Evolutionary conservation across 2,888 invertebrate genomes (phyloP).

Genomic region (Drosophila lutescens): DNA sequence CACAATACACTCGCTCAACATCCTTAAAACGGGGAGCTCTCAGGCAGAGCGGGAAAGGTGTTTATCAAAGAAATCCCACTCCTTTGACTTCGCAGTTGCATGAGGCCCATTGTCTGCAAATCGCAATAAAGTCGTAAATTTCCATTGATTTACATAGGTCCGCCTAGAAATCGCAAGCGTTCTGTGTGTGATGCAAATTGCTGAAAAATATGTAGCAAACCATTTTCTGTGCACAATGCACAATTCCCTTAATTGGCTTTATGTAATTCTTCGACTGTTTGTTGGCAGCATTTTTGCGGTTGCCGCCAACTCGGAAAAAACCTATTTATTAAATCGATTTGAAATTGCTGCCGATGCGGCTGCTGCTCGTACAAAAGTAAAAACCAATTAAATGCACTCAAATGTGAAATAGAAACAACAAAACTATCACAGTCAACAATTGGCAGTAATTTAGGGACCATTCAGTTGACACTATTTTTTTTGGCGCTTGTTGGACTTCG

Average conservation of each 20-base stretch:
- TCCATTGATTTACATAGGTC: constrained; percentile 20
- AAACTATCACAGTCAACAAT: constrained; percentile 31
- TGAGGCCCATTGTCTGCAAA: constrained; percentile 10
- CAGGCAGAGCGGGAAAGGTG: constrained; percentile 19
- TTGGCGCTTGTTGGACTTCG: constrained; percentile 9
- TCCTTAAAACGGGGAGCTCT: constrained; percentile 3
- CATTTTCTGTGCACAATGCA: constrained; percentile 27
- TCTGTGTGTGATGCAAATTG: constrained; percentile 26
- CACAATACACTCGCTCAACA: constrained; percentile 22
- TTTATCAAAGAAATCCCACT: constrained; percentile 54
- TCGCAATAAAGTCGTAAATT: constrained; percentile 17
- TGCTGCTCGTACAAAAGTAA: constrained; percentile 10
- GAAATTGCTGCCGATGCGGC: constrained; percentile 12
- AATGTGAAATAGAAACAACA: constrained; percentile 28
- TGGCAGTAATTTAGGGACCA: constrained; percentile 45
- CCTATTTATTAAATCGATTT: constrained; percentile 48
- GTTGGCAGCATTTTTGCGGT: constrained; percentile 54
- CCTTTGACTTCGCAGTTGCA: constrained; percentile 29
- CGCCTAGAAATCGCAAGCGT: not conserved
- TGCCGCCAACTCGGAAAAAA: constrained; percentile 32
- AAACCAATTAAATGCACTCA: constrained; percentile 63
- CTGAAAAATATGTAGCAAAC: constrained; percentile 4
- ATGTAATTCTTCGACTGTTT: constrained; percentile 32
- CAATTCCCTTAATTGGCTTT: constrained; percentile 64
- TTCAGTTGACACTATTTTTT: constrained; percentile 34